Evolutionary conservation across 2,888 invertebrate species (phyloP).

Genomic region (Troides aeacus): DNA sequence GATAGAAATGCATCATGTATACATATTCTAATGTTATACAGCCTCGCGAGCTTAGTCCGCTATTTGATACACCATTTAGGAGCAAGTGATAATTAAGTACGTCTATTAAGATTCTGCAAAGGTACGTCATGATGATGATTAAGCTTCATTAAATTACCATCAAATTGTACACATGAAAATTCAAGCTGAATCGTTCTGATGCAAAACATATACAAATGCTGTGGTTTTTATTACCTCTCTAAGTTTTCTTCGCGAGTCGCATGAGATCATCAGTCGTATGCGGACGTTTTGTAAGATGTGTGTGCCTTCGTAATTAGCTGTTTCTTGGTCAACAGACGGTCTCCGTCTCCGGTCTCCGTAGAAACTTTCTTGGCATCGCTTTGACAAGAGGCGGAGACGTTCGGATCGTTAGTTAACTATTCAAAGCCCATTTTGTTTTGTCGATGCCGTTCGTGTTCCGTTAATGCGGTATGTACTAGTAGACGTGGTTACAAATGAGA

Average conservation of each 20-base stretch:
- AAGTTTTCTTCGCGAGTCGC: constrained; percentile 8
- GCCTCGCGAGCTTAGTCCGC: too few relatives aligned
- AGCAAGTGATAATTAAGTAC: not conserved
- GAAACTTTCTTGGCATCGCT: constrained; percentile 23
- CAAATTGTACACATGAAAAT: not conserved
- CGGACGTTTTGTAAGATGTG: constrained; percentile 32
- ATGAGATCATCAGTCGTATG: constrained; percentile 24
- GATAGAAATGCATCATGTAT: not conserved
- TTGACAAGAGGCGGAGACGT: constrained; percentile 15
- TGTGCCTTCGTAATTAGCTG: constrained; percentile 34
- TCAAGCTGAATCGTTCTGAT: not conserved
- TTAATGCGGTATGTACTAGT: too few relatives aligned
- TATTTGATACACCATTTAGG: too few relatives aligned
- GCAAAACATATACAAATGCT: constrained; percentile 13
- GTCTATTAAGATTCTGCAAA: not conserved
- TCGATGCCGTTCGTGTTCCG: constrained; percentile 4
- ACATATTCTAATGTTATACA: too few relatives aligned
- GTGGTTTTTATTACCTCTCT: constrained; percentile 1
- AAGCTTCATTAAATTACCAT: constrained; percentile 2
- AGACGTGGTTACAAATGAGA: too few relatives aligned
- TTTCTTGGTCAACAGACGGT: constrained; percentile 27
- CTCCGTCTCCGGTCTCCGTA: constrained; percentile 1
- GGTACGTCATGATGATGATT: not conserved
- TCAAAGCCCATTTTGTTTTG: constrained; percentile 3
- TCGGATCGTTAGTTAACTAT: constrained; percentile 15